Conservation (phyloP, 2,888 invertebrate species). For the Mechanitis mazaeus region DNA sequence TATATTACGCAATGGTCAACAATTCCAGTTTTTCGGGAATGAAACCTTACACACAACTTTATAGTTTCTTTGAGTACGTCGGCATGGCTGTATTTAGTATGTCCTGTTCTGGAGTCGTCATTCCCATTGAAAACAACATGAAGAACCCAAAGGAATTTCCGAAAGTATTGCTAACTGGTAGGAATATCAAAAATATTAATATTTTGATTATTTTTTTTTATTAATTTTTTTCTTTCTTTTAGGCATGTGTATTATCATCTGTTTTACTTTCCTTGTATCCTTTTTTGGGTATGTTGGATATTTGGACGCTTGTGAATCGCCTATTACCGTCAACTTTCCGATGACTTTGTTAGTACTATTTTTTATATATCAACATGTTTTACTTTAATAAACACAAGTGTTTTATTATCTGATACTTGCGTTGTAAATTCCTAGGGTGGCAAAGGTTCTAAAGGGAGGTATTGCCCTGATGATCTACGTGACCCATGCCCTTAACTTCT, state of each 20-base stretch:
- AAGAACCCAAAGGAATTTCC: slow-evolving; percentile 43
- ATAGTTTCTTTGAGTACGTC: slow-evolving; percentile 49
- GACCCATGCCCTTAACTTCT: slow-evolving; percentile 60
- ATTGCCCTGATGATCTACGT: slow-evolving; percentile 56
- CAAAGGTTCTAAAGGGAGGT: slow-evolving; percentile 47
- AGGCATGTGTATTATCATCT: slow-evolving; percentile 44
- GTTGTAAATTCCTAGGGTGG: slow-evolving; percentile 40
- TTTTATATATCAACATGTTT: background rate
- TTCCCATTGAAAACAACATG: slow-evolving; percentile 61
- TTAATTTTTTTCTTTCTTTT: slow-evolving; percentile 29
- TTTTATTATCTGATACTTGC: too few relatives aligned
- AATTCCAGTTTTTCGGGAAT: slow-evolving; percentile 44
- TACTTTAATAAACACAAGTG: too few relatives aligned
- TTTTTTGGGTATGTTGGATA: slow-evolving; percentile 56
- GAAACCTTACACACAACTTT: slow-evolving; percentile 18
- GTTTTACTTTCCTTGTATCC: slow-evolving; percentile 36
- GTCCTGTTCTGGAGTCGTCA: slow-evolving; percentile 59
- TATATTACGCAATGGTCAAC: slow-evolving; percentile 40
- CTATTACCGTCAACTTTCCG: slow-evolving; percentile 61
- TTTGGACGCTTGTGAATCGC: slow-evolving; percentile 38
- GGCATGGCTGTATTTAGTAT: slow-evolving; percentile 76
- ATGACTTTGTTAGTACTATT: slow-evolving; percentile 46
- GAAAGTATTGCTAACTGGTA: slow-evolving; percentile 39
- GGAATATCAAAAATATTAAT: slow-evolving; percentile 21
- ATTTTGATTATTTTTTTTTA: background rate